These are phyloP conservation scores for Dysmachus trigonus DNA, from an alignment of 2,888 invertebrate species.

Conservation along the genomic window DNA sequence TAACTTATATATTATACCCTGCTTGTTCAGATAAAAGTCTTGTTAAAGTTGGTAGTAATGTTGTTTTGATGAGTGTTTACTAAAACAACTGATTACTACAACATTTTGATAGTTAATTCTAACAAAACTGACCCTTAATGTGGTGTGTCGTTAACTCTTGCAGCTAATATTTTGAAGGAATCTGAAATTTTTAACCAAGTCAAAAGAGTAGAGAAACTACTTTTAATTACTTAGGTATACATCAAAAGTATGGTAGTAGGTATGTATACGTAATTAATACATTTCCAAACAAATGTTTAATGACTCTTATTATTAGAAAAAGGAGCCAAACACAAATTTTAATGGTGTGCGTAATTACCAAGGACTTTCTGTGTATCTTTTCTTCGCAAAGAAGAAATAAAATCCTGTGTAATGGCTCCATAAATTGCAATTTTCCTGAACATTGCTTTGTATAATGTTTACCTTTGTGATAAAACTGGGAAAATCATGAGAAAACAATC, in stretches of 20 bases:
- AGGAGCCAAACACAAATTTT: not conserved
- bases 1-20: not conserved
- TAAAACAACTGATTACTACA: too few relatives aligned
- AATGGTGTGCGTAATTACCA: not conserved
- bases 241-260: too few relatives aligned
- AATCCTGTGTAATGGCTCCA: not conserved
- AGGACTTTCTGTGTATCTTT: not conserved
- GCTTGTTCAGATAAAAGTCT: too few relatives aligned
- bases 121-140: too few relatives aligned
- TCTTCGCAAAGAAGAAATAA: not conserved
- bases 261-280: too few relatives aligned
- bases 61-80: too few relatives aligned
- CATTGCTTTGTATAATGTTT: not conserved
- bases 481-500: not conserved
- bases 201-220: too few relatives aligned
- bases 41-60: not conserved
- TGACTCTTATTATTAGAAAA: not conserved
- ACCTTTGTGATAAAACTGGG: not conserved
- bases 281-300: not conserved
- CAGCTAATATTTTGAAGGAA: too few relatives aligned
- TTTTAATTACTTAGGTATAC: too few relatives aligned
- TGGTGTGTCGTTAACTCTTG: too few relatives aligned
- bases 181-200: too few relatives aligned
- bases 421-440: not conserved
- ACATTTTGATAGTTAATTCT: too few relatives aligned